Evolutionary conservation across 2,797 vertebrate genomes (phyloP).

Genomic region (Hyperoplus lanceolatus): DNA sequence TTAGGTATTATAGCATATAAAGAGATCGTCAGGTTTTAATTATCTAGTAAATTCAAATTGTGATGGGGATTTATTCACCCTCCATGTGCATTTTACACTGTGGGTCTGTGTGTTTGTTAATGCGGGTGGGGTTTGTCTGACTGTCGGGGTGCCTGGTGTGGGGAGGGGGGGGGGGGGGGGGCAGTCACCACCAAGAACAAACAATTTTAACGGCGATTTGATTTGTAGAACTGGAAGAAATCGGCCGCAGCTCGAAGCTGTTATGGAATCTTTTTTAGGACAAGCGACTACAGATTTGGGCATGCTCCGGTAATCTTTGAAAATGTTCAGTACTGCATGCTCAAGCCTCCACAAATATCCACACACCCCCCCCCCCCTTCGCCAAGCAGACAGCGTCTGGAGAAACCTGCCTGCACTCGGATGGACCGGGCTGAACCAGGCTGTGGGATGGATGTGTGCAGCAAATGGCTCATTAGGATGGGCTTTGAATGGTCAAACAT

Average conservation of each 20-base stretch:
- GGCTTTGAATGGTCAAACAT: not conserved
- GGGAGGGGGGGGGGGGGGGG: slow-evolving; percentile 33
- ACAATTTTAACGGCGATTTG: slow-evolving; percentile 86
- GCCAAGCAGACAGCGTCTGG: slow-evolving; percentile 26
- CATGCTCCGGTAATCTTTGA: slow-evolving; percentile 81
- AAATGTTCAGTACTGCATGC: slow-evolving; percentile 69
- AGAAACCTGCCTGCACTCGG: slow-evolving; percentile 26
- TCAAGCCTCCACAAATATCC: slow-evolving; percentile 45
- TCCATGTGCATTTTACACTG: slow-evolving; percentile 19
- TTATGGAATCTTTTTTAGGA: slow-evolving; percentile 90
- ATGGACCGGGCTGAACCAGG: slow-evolving; percentile 36
- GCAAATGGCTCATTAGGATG: slow-evolving; percentile 1
- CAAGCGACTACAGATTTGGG: slow-evolving; percentile 82
- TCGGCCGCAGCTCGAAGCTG: slow-evolving; percentile 87
- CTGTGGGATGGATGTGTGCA: slow-evolving; percentile 35
- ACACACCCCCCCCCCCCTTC: not conserved
- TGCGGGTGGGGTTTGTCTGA: slow-evolving; percentile 31
- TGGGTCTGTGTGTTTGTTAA: slow-evolving; percentile 37
- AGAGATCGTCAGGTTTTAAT: not conserved
- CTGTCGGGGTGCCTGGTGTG: slow-evolving; percentile 25
- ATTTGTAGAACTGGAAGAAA: slow-evolving; percentile 89
- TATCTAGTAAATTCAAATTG: not conserved
- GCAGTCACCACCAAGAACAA: slow-evolving; percentile 72
- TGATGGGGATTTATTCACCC: slow-evolving; percentile 8
- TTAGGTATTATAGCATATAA: not conserved